phyloP scores from a whole-genome alignment of 2,797 vertebrate species.

The Sebastes kiyomatsui region DNA sequence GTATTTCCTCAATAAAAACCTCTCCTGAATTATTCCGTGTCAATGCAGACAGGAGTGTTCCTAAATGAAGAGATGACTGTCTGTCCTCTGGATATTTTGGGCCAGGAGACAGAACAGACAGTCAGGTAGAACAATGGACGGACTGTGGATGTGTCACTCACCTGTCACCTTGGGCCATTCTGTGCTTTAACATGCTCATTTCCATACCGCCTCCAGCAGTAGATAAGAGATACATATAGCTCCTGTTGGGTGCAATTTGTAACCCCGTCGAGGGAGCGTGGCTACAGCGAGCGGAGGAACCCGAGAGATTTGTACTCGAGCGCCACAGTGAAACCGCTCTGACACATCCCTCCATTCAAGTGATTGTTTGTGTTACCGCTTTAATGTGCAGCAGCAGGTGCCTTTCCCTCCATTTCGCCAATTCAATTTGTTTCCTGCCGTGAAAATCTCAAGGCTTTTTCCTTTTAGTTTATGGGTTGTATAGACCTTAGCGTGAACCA shows the following conservation, averaged over 20 bases:
- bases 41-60: not conserved
- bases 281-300: constrained; percentile 30
- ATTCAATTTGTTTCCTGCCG: constrained; percentile 72
- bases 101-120: not conserved
- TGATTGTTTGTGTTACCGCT: constrained; percentile 58
- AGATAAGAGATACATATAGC: constrained; percentile 49
- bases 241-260: constrained; percentile 54
- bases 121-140: constrained; percentile 6
- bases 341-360: constrained; percentile 48
- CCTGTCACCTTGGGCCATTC: constrained; percentile 49
- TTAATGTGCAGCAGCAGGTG: constrained; percentile 73
- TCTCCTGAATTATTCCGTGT: not conserved
- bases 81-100: not conserved
- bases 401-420: constrained; percentile 60
- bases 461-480: constrained; percentile 60
- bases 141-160: constrained; percentile 45
- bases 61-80: not conserved
- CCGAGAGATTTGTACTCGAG: constrained; percentile 46
- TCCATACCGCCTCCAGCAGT: constrained; percentile 50
- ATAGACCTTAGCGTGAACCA: constrained; percentile 27
- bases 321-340: constrained; percentile 32
- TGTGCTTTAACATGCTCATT: constrained; percentile 43
- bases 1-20: not conserved
- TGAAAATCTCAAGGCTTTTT: constrained; percentile 67
- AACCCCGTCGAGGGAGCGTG: constrained; percentile 7